Evolutionary conservation across 2,113 vertebrate genomes (phyloP), one percentile per base, ranked within the genome.

Genomic region (Bos taurus): DNA sequence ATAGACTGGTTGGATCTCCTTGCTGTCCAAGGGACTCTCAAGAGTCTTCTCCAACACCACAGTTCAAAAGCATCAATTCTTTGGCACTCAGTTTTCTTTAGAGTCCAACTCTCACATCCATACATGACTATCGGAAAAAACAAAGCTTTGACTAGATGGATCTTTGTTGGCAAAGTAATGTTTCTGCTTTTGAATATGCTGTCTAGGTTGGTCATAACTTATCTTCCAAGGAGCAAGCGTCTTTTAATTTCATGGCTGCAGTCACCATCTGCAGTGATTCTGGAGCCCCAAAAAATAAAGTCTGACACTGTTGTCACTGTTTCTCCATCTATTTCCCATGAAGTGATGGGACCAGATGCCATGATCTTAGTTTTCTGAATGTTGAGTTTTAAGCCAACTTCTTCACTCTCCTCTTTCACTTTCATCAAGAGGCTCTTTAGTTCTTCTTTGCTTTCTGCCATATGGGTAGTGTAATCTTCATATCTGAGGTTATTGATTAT

Each of bases 261-360:
- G 17, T 71, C n/a, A 36, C 64, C 17, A 71, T 36, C 17, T 36
- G 33, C 64, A 71, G n/a, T 21, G 17, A 71, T 71, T 21, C 9
- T 71, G n/a, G 17, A 71, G 64, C 64, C n/a, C n/a, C 0, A 0
- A 0, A 21, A 36, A 21, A 71, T 71, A 71, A 67, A 10, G 0
- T 71, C n/a, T 71, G 64, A 8, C 64, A 71, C 33, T 36, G 33
- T 71, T 71, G 36, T 71, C 64, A 36, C 17, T 71, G 64, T 71
- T 71, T 71, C 17, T 16, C 33, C 62, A 67, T 67, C 7, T 71
- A 71, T 71, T 71, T 71, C 4, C 17, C 64, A 71, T 36, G n/a
- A 21, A 71, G n/a, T 36, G 33, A 36, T 36, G 64, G 64, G 33
- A 36, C 64, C n/a, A 21, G 17, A 36, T 36, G 17, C 64, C 64